phyloP scores from a whole-genome alignment of 2,113 vertebrate species.

The Cyprinodon brontotheroides region DNA sequence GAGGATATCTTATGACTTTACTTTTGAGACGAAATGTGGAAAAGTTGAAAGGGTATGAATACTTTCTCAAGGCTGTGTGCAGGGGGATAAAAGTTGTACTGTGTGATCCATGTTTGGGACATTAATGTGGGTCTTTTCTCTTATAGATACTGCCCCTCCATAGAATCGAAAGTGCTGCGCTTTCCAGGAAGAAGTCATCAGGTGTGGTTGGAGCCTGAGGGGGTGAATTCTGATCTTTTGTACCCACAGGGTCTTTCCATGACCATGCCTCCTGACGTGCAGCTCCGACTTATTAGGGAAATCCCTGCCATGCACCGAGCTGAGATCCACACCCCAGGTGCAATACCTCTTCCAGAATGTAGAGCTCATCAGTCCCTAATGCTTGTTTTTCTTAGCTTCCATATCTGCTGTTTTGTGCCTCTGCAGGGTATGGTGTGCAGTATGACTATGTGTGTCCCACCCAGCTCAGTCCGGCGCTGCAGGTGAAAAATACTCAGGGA shows the following conservation, averaged over 20 bases:
- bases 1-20: no score
- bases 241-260: slow-evolving; percentile 95
- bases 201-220: slow-evolving; percentile 96
- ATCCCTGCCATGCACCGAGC: slow-evolving; percentile 85
- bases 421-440: slow-evolving; percentile 93
- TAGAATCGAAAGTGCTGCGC: slow-evolving; percentile 92
- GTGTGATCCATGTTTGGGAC: background rate
- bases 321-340: slow-evolving; percentile 88
- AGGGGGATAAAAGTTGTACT: no score
- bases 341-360: background rate
- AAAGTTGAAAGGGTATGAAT: no score
- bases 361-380: background rate
- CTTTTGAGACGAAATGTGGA: no score
- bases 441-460: slow-evolving; percentile 95
- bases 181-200: slow-evolving; percentile 91
- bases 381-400: background rate
- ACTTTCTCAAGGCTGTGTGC: no score
- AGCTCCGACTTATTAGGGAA: slow-evolving; percentile 87
- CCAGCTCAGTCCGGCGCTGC: slow-evolving; percentile 86
- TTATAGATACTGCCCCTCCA: slow-evolving; percentile 93
- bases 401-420: background rate
- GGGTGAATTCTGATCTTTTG: slow-evolving; percentile 87
- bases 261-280: slow-evolving; percentile 88
- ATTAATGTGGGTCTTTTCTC: background rate
- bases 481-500: slow-evolving; percentile 86